Evolutionary conservation across 2,797 vertebrate species (phyloP).

Genomic region (Gadopsis bispinosus): DNA sequence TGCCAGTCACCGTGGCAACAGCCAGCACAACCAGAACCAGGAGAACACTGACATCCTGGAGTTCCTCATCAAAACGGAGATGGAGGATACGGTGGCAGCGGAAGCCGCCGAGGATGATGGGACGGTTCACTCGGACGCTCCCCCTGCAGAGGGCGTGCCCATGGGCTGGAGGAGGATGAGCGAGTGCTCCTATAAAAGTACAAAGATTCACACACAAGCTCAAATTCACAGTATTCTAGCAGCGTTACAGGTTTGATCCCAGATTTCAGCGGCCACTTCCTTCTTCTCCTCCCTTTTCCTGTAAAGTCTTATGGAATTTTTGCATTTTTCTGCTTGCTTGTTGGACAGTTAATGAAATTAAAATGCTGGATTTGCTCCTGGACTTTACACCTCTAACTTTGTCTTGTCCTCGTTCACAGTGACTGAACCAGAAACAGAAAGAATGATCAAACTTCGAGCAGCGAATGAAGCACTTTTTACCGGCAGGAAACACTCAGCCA

Average conservation of each 20-base stretch:
- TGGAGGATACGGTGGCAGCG: conserved; percentile 74
- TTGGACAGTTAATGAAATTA: no score
- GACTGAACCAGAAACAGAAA: conserved; percentile 80
- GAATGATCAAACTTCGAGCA: conserved; percentile 84
- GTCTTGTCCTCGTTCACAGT: conserved; percentile 59
- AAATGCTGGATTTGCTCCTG: no score
- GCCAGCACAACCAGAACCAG: conserved; percentile 57
- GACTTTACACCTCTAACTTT: no score
- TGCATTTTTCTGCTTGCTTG: no score
- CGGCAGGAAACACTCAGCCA: conserved; percentile 84
- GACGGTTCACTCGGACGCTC: neutral
- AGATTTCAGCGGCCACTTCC: no score
- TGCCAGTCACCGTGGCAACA: conserved; percentile 20
- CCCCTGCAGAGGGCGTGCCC: conserved; percentile 57
- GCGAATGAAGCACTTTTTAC: conserved; percentile 83
- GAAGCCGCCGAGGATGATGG: conserved; percentile 41
- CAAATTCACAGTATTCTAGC: neutral
- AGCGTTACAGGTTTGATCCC: no score
- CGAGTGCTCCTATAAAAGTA: conserved; percentile 83
- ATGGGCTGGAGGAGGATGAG: conserved; percentile 83
- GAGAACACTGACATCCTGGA: conserved; percentile 83
- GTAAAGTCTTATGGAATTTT: no score
- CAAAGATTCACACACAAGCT: neutral
- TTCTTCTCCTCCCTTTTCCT: no score
- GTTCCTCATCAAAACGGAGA: conserved; percentile 85